Evolutionary conservation across 1,140 invertebrate species (phyloP).

Genomic region (Leptinotarsa undecemlineata): DNA sequence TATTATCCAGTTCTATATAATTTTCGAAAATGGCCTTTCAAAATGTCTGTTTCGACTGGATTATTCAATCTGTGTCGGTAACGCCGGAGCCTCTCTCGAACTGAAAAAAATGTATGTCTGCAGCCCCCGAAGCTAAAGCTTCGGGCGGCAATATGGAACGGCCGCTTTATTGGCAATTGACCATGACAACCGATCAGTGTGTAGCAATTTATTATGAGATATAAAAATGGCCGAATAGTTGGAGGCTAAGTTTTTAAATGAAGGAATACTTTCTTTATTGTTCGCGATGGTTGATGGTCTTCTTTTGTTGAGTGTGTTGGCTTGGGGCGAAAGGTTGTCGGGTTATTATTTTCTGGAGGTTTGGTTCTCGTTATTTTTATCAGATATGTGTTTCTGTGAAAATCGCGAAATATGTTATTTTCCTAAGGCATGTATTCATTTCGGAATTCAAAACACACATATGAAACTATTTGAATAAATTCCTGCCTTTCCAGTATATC

Average conservation of each 20-base stretch:
- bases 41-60: too few species aligned
- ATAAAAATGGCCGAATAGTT: slow-evolving; percentile 26
- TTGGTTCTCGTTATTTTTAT: too few species aligned
- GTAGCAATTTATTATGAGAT: slow-evolving; percentile 25
- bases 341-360: neutral
- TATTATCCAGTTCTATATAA: too few species aligned
- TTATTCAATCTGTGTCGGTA: neutral
- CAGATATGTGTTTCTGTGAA: too few species aligned
- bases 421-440: too few species aligned
- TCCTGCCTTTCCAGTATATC: too few species aligned
- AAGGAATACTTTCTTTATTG: slow-evolving; percentile 24
- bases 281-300: slow-evolving; percentile 13
- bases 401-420: too few species aligned
- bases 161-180: slow-evolving; percentile 27
- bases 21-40: too few species aligned
- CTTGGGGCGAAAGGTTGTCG: neutral
- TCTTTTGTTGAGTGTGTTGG: slow-evolving; percentile 14
- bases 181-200: slow-evolving; percentile 24
- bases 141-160: slow-evolving; percentile 18
- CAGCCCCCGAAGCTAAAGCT: slow-evolving; percentile 8
- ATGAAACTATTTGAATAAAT: too few species aligned
- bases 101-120: slow-evolving; percentile 19
- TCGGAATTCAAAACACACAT: too few species aligned
- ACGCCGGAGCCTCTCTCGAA: neutral
- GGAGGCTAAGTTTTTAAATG: slow-evolving; percentile 17